phyloP scores from a whole-genome alignment of 2,113 vertebrate species.

The Gymnarchus niloticus region DNA sequence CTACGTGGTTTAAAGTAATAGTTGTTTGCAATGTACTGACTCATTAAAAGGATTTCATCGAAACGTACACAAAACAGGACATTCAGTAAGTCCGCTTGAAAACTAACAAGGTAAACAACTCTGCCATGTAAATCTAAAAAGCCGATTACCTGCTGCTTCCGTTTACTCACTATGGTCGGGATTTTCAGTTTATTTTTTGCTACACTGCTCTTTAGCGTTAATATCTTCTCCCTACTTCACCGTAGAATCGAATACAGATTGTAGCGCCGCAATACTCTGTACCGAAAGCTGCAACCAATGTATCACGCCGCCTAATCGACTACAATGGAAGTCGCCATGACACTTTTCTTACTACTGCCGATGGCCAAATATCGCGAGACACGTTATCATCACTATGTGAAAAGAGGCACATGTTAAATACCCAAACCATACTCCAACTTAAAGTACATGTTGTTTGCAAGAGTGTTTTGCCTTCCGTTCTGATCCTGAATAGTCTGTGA shows the following conservation, averaged over 20 bases:
- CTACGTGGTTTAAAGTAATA: neutral
- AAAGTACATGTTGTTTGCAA: neutral
- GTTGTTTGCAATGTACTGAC: neutral
- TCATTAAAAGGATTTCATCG: neutral
- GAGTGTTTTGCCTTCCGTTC: neutral
- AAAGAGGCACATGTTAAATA: neutral
- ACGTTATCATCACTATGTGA: neutral
- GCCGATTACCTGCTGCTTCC: neutral
- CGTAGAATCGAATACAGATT: neutral
- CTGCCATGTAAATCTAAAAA: neutral
- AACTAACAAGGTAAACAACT: neutral
- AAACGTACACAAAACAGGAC: neutral
- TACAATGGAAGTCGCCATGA: conserved; percentile 50
- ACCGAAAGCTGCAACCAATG: neutral
- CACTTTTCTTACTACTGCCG: neutral
- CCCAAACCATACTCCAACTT: neutral
- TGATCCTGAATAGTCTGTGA: neutral
- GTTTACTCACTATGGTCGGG: neutral
- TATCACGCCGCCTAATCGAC: conserved; percentile 42
- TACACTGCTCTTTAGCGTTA: neutral
- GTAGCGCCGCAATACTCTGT: neutral
- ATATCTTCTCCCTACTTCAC: neutral
- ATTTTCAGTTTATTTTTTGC: neutral
- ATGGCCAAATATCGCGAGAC: conserved; percentile 41
- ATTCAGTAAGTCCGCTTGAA: neutral